A percentile compares a stretch with the other conserved stretches of the same genome.
These are phyloP conservation scores for Liposcelis brunnea DNA, from an alignment of 2,888 invertebrate species.

Conservation along the genomic window DNA sequence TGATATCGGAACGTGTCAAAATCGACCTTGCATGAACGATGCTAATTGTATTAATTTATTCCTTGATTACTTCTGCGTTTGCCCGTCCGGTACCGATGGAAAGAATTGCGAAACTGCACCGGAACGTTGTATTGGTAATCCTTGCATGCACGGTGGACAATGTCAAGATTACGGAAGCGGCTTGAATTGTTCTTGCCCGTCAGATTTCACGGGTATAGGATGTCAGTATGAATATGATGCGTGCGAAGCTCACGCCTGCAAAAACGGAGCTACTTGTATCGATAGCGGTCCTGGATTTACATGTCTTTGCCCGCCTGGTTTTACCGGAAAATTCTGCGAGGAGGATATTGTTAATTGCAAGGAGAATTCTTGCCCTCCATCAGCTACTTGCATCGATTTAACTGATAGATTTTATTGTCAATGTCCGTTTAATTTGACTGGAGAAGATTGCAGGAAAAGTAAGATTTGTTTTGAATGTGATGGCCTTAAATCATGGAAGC, in stretches of 20 bases:
- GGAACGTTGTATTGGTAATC: conserved; percentile 81
- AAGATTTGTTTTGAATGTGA: conserved; percentile 23
- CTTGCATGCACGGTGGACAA: conserved; percentile 90
- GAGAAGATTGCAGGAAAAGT: conserved; percentile 93
- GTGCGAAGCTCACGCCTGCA: conserved; percentile 75
- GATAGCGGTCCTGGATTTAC: conserved; percentile 72
- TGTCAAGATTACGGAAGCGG: conserved; percentile 94
- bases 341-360: conserved; percentile 83
- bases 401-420: conserved; percentile 86
- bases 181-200: conserved; percentile 80
- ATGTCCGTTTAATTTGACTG: conserved; percentile 92
- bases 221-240: conserved; percentile 91
- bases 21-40: conserved; percentile 81
- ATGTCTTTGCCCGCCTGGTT: conserved; percentile 72
- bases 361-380: conserved; percentile 85
- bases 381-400: conserved; percentile 80
- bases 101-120: conserved; percentile 95
- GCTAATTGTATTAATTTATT: conserved; percentile 81
- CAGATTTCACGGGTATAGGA: conserved; percentile 70
- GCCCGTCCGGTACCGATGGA: conserved; percentile 89
- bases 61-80: conserved; percentile 82
- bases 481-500: background rate
- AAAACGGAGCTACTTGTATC: conserved; percentile 82
- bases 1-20: conserved; percentile 75
- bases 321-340: conserved; percentile 63